Evolutionary conservation across 2,113 vertebrate species (phyloP).

Genomic region (Oncorhynchus tshawytscha): DNA sequence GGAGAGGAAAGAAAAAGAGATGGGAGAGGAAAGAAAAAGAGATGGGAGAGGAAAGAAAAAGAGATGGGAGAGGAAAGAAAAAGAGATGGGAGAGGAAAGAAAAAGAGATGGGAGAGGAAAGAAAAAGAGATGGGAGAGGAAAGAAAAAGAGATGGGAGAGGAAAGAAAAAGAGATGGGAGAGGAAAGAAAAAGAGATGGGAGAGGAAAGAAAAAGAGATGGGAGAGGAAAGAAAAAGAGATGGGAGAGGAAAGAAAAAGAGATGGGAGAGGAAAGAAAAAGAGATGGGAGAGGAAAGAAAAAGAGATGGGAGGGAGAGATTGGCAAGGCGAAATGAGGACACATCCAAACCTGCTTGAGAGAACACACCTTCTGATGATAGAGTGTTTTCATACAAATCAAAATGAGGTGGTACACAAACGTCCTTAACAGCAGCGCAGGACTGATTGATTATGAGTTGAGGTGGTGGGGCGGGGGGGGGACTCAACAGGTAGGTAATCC

Average conservation of each 20-base stretch:
- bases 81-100: constrained; percentile 23
- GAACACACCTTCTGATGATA: no score
- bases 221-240: constrained; percentile 31
- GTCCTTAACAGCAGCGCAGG: not conserved
- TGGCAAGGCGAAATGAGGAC: no score
- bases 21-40: constrained; percentile 22
- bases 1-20: constrained; percentile 31
- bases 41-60: constrained; percentile 25
- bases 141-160: constrained; percentile 31
- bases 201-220: constrained; percentile 31
- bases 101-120: constrained; percentile 26
- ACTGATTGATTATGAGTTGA: no score
- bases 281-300: constrained; percentile 27
- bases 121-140: constrained; percentile 30
- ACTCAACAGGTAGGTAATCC: not conserved
- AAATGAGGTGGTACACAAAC: no score
- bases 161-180: constrained; percentile 31
- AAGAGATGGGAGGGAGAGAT: constrained; percentile 20
- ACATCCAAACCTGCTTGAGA: no score
- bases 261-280: constrained; percentile 25
- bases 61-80: constrained; percentile 27
- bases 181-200: constrained; percentile 30
- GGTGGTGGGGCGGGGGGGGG: not conserved
- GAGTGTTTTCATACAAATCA: no score
- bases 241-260: constrained; percentile 22